These are phyloP conservation scores for Drosophila subsilvestris DNA, from an alignment of 2,888 invertebrate genomes.

Conservation along the genomic window DNA sequence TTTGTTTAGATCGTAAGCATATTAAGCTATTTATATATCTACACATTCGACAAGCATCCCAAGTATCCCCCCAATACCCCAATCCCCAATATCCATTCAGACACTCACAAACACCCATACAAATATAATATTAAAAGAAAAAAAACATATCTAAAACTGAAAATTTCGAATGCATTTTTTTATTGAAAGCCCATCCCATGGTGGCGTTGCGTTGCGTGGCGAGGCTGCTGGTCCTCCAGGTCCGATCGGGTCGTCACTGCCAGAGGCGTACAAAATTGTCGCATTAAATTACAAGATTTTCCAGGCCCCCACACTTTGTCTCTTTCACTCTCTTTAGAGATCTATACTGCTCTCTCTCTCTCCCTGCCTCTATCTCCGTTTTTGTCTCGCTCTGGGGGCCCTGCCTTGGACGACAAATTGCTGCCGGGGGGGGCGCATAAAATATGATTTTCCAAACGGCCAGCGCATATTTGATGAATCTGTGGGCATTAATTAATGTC, in stretches of 20 bases:
- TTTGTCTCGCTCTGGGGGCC: constrained; percentile 11
- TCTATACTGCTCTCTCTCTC: not conserved
- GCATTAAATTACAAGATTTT: constrained; percentile 80
- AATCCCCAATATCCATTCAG: not conserved
- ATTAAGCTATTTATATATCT: constrained; percentile 74
- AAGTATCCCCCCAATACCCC: not conserved
- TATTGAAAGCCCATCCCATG: not conserved
- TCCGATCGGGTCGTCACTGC: not conserved
- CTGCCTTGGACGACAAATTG: constrained; percentile 69
- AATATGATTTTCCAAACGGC: constrained; percentile 77
- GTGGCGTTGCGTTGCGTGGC: not conserved
- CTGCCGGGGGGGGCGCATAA: constrained; percentile 58
- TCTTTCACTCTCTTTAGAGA: not conserved
- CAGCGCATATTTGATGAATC: constrained; percentile 78
- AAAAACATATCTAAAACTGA: constrained; percentile 56
- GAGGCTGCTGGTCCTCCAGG: not conserved
- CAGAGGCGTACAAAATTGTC: constrained; percentile 73
- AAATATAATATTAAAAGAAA: constrained; percentile 36
- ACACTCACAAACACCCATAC: constrained; percentile 38
- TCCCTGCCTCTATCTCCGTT: not conserved
- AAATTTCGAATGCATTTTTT: constrained; percentile 39
- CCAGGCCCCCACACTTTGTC: constrained; percentile 30
- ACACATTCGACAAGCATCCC: constrained; percentile 31
- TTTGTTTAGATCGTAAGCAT: constrained; percentile 63
- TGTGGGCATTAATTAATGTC: constrained; percentile 77